phyloP scores from a whole-genome alignment of 2,113 vertebrate species.

The Podarcis raffonei region DNA sequence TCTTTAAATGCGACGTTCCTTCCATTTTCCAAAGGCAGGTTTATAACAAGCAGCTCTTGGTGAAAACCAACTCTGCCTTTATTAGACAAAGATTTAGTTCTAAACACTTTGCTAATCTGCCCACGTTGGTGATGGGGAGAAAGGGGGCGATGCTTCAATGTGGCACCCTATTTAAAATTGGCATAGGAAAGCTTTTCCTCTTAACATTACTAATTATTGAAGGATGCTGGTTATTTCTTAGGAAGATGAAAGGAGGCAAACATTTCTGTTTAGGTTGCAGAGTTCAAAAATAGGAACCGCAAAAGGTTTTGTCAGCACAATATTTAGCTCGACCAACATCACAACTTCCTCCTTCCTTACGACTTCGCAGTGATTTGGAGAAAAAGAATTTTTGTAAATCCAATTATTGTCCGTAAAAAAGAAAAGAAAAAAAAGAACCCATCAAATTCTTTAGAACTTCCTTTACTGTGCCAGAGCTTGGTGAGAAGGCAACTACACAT shows the following conservation, averaged over 20 bases:
- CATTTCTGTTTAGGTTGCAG: slow-evolving; percentile 12
- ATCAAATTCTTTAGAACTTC: not conserved
- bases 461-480: rapidly evolving
- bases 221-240: not conserved
- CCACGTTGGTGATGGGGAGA: slow-evolving; percentile 21
- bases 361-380: rapidly evolving
- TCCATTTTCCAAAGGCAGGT: slow-evolving; percentile 64
- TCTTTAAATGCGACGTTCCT: slow-evolving; percentile 75
- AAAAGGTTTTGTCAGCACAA: not conserved
- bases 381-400: not conserved
- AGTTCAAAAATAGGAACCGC: not conserved
- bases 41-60: slow-evolving; percentile 66
- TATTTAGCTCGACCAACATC: not conserved
- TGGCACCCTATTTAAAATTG: slow-evolving; percentile 47
- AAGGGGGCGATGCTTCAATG: slow-evolving; percentile 42
- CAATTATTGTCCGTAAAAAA: rapidly evolving
- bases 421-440: not conserved
- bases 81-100: slow-evolving; percentile 75
- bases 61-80: slow-evolving; percentile 65
- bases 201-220: not conserved
- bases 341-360: rapidly evolving
- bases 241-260: not conserved
- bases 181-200: slow-evolving; percentile 51
- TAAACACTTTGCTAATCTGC: slow-evolving; percentile 60
- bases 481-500: not conserved